Evolutionary conservation across 1,140 invertebrate species (phyloP), one percentile per base, ranked within the genome.

Genomic region (Neuroterus valhalla): DNA sequence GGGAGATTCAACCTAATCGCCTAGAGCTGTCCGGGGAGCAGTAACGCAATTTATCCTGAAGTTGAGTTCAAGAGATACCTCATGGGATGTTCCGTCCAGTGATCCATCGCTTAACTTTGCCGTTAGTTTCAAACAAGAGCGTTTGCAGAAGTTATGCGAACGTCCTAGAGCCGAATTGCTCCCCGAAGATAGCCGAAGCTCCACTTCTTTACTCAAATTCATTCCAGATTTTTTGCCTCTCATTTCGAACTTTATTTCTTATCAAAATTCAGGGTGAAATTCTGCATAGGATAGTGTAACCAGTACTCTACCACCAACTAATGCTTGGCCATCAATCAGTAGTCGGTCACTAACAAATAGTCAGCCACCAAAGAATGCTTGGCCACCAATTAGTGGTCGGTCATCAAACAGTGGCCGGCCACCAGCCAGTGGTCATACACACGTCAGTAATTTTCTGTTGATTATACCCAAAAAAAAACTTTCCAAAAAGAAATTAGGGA

Each of bases 51-150:
- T 78, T 84, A 86, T 84, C 80, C 81, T 72, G 76, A 84, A 86
- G 80, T 83, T 77, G 74, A 81, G 80, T 66, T 70, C 55, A 62
- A 82, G 79, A 84, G 81, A 83, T 81, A 76, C 83, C 81, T 12
- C 84, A 82, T 80, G 84, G 83, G 84, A 85, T 82, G 75, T 80
- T 81, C 81, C 76, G 70, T 74, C 72, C 78, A 71, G 82, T 83
- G 84, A 85, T 85, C 82, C 80, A 84, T 85, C 79, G 84, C 80
- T 86, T 82, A 83, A 86, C 84, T 86, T 86, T 67, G 31, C 70
- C 81, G 77, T 80, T 81, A 82, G 79, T 83, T 83, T 78, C 74
- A 77, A 82, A 83, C 78, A 82, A 82, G 78, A 82, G 70, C 78
- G 80, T 80, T 84, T 79, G 79, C 83, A 81, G 82, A 86, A 86